A percentile compares a stretch with the other conserved stretches of the same genome.
Evolutionary conservation across 2,113 vertebrate species (phyloP).

Genomic region (Aythya baeri): DNA sequence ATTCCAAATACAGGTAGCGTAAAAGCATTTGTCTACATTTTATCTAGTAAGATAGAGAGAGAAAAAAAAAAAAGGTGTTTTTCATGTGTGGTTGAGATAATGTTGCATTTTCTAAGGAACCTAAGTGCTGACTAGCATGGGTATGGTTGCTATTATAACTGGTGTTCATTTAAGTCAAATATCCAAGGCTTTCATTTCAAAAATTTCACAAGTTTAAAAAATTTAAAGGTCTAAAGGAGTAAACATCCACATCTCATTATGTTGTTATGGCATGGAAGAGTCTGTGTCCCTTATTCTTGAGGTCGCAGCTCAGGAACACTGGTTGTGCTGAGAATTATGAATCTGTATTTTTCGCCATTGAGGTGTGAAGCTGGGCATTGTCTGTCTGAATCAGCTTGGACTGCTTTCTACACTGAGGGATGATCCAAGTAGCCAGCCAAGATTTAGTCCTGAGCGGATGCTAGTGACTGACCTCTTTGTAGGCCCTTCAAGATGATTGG

Average conservation of each 20-base stretch:
- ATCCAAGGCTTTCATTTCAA: not conserved
- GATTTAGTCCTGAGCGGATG: rapidly evolving
- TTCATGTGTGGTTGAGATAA: not conserved
- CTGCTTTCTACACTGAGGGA: not conserved
- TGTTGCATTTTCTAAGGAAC: not conserved
- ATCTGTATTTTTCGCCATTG: not conserved
- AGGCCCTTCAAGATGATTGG: not conserved
- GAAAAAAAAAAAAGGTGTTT: not conserved
- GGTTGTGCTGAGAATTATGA: not conserved
- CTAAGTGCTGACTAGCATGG: not conserved
- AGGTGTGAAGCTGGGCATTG: not conserved
- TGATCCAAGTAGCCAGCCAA: not conserved
- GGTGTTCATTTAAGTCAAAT: not conserved
- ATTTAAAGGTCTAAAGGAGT: not conserved
- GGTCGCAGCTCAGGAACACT: not conserved
- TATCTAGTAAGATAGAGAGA: not conserved
- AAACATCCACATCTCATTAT: not conserved
- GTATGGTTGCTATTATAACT: not conserved
- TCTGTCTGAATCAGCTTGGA: not conserved
- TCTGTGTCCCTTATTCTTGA: not conserved
- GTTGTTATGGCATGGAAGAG: not conserved
- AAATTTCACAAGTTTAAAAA: not conserved
- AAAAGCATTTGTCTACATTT: not conserved
- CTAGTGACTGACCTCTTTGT: not conserved
- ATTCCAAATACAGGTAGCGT: not conserved